A percentile compares a stretch with the other conserved stretches of the same genome.
Conservation (phyloP, 2,797 vertebrate genomes). For the Cyprinella venusta region DNA sequence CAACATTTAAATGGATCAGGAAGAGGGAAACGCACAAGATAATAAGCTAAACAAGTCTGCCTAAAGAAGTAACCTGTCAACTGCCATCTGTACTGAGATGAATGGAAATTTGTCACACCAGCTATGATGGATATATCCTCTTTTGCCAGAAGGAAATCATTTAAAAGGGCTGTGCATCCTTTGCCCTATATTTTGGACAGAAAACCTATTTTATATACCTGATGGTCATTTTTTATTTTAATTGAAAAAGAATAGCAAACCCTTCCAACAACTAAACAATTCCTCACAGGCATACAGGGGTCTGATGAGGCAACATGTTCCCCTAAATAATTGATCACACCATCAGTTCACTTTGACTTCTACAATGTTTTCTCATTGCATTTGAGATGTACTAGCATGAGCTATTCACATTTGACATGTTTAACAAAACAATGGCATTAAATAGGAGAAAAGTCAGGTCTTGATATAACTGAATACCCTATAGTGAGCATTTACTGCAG, state of each 20-base stretch:
- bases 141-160: conserved; percentile 26
- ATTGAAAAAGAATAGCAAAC: conserved; percentile 13
- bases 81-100: background rate
- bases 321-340: conserved; percentile 43
- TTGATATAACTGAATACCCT: background rate
- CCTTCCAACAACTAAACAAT: background rate
- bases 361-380: conserved; percentile 22
- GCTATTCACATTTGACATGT: background rate
- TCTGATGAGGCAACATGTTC: conserved; percentile 38
- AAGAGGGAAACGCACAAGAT: background rate
- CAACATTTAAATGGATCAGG: conserved; percentile 14
- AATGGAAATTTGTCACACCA: conserved; percentile 25
- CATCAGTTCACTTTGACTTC: conserved; percentile 41
- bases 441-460: background rate
- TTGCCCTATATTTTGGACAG: conserved; percentile 11
- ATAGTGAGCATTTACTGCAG: background rate
- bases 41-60: background rate
- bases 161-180: background rate
- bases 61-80: background rate
- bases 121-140: conserved; percentile 34
- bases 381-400: conserved; percentile 21
- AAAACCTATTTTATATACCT: conserved; percentile 28
- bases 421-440: background rate
- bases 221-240: conserved; percentile 34
- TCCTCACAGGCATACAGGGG: conserved; percentile 7